phyloP scores from a whole-genome alignment of 2,888 invertebrate species.

The Rhagonycha fulva region DNA sequence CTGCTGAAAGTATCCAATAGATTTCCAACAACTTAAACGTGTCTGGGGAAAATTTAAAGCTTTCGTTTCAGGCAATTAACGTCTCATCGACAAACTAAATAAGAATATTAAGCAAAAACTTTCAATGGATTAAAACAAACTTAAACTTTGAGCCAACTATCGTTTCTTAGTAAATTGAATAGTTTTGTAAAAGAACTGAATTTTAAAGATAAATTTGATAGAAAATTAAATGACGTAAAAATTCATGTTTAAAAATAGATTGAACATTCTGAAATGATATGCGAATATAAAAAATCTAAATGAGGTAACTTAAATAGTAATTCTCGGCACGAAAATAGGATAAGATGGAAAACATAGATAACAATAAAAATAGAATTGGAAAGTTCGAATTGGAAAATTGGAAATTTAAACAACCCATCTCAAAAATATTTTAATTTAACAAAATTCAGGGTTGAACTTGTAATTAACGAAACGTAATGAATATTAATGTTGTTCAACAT shows the following conservation, averaged over 20 bases:
- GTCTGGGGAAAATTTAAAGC: neutral
- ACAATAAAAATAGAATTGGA: neutral
- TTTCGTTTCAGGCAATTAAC: neutral
- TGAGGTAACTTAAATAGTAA: neutral
- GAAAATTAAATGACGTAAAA: neutral
- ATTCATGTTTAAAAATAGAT: neutral
- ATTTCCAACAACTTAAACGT: neutral
- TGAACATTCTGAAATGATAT: neutral
- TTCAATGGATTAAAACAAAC: neutral
- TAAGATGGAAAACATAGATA: neutral
- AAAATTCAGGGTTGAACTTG: neutral
- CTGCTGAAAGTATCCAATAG: neutral
- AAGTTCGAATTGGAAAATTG: neutral
- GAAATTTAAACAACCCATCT: neutral
- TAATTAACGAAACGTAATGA: no score
- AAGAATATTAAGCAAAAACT: neutral
- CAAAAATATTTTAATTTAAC: neutral
- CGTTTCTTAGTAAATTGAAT: neutral
- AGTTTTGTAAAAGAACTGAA: neutral
- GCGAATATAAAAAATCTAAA: neutral
- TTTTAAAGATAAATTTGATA: neutral
- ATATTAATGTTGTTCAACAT: no score
- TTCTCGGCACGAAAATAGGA: neutral
- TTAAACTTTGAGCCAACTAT: neutral
- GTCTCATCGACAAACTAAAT: neutral